Evolutionary conservation across 2,888 invertebrate genomes (phyloP).

Genomic region (Clivina fossor): DNA sequence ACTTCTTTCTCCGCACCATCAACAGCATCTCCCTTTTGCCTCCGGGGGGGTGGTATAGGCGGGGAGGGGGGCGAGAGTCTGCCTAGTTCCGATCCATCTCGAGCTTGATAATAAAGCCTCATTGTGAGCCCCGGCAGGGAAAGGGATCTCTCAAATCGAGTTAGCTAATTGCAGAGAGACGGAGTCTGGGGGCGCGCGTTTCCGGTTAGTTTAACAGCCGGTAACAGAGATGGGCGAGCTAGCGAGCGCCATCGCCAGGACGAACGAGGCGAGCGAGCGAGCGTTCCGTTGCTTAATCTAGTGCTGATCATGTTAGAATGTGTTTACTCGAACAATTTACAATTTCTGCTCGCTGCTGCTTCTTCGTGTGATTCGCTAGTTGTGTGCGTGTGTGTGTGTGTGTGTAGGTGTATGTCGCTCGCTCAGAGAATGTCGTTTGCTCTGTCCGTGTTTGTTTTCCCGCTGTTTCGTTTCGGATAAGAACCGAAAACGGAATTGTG

Average conservation of each 20-base stretch:
- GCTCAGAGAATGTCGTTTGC: slow-evolving; percentile 20
- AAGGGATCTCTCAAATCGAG: slow-evolving; percentile 50
- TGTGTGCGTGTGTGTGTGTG: no score
- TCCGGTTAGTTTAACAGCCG: slow-evolving; percentile 52
- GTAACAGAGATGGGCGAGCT: slow-evolving; percentile 47
- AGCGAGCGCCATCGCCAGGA: slow-evolving; percentile 37
- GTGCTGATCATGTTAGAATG: slow-evolving; percentile 57
- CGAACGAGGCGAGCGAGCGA: no score
- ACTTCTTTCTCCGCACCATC: no score
- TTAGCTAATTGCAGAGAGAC: slow-evolving; percentile 51
- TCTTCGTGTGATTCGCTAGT: slow-evolving; percentile 51
- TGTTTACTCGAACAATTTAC: slow-evolving; percentile 56
- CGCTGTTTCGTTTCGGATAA: no score
- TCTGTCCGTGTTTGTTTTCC: slow-evolving; percentile 33
- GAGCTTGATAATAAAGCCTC: slow-evolving; percentile 32
- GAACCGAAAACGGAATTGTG: no score
- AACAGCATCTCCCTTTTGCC: no score
- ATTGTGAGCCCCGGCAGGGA: slow-evolving; percentile 29
- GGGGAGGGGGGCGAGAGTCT: not conserved
- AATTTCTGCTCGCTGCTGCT: no score
- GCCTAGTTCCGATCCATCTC: no score
- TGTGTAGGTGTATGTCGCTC: no score
- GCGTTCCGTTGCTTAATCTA: slow-evolving; percentile 49
- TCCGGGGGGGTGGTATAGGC: not conserved
- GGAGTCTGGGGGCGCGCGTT: slow-evolving; percentile 39